Evolutionary conservation across 37 sponge, comb jelly and placozoan species (phyloP).

Genomic region (Halisarca cf. caerulea): DNA sequence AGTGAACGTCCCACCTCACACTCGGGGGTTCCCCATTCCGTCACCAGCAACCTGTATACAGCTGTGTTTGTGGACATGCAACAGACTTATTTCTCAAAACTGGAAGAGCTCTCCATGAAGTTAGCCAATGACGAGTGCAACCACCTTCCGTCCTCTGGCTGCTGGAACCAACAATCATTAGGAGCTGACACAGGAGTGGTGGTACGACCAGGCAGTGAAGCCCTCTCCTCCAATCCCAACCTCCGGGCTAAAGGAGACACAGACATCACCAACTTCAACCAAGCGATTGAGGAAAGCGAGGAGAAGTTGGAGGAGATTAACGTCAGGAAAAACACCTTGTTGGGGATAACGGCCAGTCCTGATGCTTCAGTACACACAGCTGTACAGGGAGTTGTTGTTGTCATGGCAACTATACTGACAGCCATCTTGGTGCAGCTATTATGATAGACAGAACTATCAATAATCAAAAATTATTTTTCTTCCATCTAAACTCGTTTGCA

Average conservation of each 20-base stretch:
- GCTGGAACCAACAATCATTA: conserved; percentile 19
- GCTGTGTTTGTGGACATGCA: background rate
- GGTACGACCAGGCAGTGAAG: background rate
- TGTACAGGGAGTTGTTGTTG: no score
- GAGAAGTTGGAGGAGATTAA: no score
- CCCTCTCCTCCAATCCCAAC: background rate
- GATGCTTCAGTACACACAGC: no score
- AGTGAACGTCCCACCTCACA: no score
- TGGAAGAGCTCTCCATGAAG: background rate
- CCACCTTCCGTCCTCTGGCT: background rate
- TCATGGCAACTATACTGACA: no score
- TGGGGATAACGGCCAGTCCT: no score
- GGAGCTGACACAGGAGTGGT: background rate
- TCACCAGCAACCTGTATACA: background rate
- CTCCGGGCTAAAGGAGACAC: background rate
- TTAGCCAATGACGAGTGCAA: background rate
- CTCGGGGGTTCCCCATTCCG: background rate
- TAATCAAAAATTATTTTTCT: no score
- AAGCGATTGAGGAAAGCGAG: background rate
- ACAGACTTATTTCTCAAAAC: background rate
- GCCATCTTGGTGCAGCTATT: no score
- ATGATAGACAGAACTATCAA: no score
- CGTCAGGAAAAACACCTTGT: no score
- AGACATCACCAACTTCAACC: background rate
- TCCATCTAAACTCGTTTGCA: no score